These are phyloP conservation scores for Darevskia mixta DNA, from an alignment of 2,797 vertebrate species.

Conservation along the genomic window DNA sequence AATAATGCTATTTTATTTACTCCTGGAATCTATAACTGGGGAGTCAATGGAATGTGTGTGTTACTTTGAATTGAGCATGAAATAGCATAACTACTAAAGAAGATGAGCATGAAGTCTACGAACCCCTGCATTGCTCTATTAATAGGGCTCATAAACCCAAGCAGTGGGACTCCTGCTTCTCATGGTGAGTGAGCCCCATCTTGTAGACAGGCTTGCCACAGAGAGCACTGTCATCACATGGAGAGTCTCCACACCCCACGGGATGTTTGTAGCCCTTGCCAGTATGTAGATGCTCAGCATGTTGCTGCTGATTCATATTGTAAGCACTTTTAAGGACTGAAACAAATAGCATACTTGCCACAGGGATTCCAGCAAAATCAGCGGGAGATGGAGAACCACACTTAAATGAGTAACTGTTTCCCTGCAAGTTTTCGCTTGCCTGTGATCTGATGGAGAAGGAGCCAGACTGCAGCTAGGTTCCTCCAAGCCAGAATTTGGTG, in stretches of 20 bases:
- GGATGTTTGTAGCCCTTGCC: not conserved
- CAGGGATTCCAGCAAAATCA: not conserved
- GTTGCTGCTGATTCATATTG: not conserved
- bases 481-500: not conserved
- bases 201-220: not conserved
- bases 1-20: slow-evolving; percentile 24
- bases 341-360: not conserved
- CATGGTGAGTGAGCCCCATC: not conserved
- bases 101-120: not conserved
- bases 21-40: slow-evolving; percentile 16
- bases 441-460: not conserved
- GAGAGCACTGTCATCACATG: not conserved
- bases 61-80: not conserved
- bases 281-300: not conserved
- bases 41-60: not conserved
- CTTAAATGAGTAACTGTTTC: not conserved
- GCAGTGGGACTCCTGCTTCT: not conserved
- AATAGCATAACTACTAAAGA: slow-evolving; percentile 29
- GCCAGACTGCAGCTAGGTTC: not conserved
- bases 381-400: not conserved
- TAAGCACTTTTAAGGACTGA: not conserved
- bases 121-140: accelerated
- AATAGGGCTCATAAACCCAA: not conserved
- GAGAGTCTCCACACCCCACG: not conserved
- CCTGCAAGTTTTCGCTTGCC: not conserved